Percentiles rank a stretch among this genome's conserved stretches.
Evolutionary conservation across 2,113 vertebrate genomes (phyloP).

Genomic region (human (Homo sapiens)): GRCh38 chr17:73740501-73741000

Average conservation of each 20-base stretch:
- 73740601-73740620: neutral
- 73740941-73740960: neutral
- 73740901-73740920: neutral
- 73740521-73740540: neutral
- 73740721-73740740: fast-evolving
- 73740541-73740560: neutral
- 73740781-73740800: neutral
- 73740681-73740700: neutral
- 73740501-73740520: no score
- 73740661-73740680: neutral
- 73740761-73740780: neutral
- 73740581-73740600: neutral
- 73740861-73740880: fast-evolving
- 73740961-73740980: no score
- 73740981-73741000: neutral
- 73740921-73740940: fast-evolving
- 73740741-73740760: neutral
- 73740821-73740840: neutral
- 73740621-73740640: neutral
- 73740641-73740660: neutral
- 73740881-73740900: neutral
- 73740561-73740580: neutral
- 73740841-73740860: fast-evolving
- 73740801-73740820: neutral
- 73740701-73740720: no score